These are phyloP conservation scores for Trogon melanurus DNA, from an alignment of 2,113 vertebrate genomes.

Conservation along the genomic window DNA sequence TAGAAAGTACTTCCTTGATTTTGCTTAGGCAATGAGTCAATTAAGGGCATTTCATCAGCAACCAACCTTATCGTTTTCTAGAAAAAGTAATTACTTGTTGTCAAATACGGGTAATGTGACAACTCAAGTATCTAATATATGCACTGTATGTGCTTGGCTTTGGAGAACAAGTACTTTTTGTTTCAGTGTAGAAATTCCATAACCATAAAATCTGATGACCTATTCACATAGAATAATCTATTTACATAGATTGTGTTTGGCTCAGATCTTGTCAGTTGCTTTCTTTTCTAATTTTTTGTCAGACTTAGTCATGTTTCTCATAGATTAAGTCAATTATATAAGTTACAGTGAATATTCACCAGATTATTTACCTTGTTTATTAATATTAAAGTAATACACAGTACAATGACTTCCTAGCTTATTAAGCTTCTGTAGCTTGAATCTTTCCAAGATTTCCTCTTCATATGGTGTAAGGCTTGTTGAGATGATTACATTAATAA, in stretches of 20 bases:
- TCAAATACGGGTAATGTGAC: not conserved
- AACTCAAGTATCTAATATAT: not conserved
- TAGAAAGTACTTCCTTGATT: not conserved
- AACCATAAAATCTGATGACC: not conserved
- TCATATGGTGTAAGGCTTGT: slow-evolving; percentile 14
- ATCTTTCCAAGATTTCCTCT: slow-evolving; percentile 45
- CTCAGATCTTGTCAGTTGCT: not conserved
- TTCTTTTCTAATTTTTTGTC: slow-evolving; percentile 15
- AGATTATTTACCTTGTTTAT: slow-evolving; percentile 61
- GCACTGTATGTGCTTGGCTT: not conserved
- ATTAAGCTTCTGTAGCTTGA: slow-evolving; percentile 40
- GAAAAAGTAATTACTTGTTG: not conserved
- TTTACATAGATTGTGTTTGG: not conserved
- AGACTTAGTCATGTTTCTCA: not conserved
- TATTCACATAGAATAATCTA: not conserved
- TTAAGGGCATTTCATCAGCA: not conserved
- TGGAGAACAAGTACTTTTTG: not conserved
- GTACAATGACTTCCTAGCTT: not conserved
- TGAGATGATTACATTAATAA: slow-evolving; percentile 80
- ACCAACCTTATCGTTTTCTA: not conserved
- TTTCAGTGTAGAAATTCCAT: not conserved
- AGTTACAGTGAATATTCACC: slow-evolving; percentile 9
- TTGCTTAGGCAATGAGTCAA: not conserved
- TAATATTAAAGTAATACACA: slow-evolving; percentile 54
- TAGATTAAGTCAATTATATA: slow-evolving; percentile 26